These are phyloP conservation scores for Neria commutata DNA, from an alignment of 2,888 invertebrate genomes.

Conservation along the genomic window DNA sequence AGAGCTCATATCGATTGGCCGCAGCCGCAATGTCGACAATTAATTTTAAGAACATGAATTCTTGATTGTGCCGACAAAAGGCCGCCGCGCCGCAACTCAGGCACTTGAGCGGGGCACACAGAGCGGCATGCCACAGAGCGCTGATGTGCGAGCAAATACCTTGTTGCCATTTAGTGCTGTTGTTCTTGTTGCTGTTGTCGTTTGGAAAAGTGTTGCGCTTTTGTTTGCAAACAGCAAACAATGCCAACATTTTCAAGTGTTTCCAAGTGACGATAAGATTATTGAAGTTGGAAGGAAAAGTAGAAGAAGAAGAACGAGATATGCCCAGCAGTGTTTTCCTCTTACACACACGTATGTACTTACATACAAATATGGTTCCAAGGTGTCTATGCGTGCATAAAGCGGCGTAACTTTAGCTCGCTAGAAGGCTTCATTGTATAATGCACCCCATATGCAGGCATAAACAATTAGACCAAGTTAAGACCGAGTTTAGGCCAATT, in stretches of 20 bases:
- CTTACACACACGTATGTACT: too few relatives aligned
- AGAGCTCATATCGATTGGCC: too few relatives aligned
- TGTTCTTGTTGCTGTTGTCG: too few relatives aligned
- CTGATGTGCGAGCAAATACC: constrained; percentile 56
- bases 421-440: not conserved
- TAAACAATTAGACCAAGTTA: not conserved
- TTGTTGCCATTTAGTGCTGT: constrained; percentile 55
- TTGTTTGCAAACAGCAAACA: too few relatives aligned
- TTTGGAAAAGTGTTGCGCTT: constrained; percentile 46
- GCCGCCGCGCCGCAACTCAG: constrained; percentile 22
- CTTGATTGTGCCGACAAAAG: constrained; percentile 11
- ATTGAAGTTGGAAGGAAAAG: constrained; percentile 25
- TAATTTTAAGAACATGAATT: constrained; percentile 16
- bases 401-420: constrained; percentile 3
- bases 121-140: too few relatives aligned
- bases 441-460: constrained; percentile 8
- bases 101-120: constrained; percentile 48
- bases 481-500: not conserved
- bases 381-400: constrained; percentile 31
- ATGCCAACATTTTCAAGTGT: constrained; percentile 48
- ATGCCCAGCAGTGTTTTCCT: not conserved
- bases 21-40: not conserved
- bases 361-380: constrained; percentile 34
- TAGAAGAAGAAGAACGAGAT: not conserved
- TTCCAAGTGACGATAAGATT: constrained; percentile 53